Conservation (phyloP, 1,140 invertebrate species). For the Conus betulinus region DNA sequence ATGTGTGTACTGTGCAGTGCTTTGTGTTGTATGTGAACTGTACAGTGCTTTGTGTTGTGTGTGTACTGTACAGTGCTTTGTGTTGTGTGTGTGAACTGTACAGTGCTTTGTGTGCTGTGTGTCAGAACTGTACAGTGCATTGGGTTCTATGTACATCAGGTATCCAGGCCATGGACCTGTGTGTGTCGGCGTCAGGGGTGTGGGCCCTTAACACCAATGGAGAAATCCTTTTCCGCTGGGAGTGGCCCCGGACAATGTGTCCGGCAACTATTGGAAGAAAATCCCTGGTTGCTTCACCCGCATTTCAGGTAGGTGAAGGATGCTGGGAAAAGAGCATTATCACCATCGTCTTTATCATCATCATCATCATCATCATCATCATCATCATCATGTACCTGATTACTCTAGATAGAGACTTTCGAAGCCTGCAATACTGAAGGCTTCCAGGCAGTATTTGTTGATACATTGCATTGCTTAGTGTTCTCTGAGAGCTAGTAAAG, state of each 20-base stretch:
- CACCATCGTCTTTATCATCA: not conserved
- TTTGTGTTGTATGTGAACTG: too few species aligned
- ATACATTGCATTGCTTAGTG: too few species aligned
- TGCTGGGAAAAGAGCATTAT: not conserved
- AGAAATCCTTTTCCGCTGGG: constrained; percentile 77
- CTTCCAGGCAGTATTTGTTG: too few species aligned
- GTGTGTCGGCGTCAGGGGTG: constrained; percentile 77
- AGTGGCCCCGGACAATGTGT: constrained; percentile 76
- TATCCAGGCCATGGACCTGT: constrained; percentile 76
- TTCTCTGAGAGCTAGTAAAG: too few species aligned
- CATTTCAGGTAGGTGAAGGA: constrained; percentile 75
- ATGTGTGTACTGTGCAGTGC: too few species aligned
- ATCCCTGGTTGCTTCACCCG: constrained; percentile 75
- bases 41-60: too few species aligned
- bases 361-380: constrained; percentile 36
- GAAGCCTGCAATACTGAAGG: too few species aligned
- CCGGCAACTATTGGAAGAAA: constrained; percentile 79
- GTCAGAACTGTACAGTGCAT: not conserved
- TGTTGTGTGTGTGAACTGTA: not conserved
- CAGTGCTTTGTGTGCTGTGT: not conserved
- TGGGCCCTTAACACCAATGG: constrained; percentile 77
- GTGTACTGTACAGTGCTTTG: not conserved
- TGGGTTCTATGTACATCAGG: constrained; percentile 59
- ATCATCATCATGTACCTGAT: not conserved
- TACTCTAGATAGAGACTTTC: too few species aligned